Evolutionary conservation across 2,797 vertebrate species (phyloP), one percentile per base, ranked within the genome.

Genomic region (Pseudomugil gertrudae): DNA sequence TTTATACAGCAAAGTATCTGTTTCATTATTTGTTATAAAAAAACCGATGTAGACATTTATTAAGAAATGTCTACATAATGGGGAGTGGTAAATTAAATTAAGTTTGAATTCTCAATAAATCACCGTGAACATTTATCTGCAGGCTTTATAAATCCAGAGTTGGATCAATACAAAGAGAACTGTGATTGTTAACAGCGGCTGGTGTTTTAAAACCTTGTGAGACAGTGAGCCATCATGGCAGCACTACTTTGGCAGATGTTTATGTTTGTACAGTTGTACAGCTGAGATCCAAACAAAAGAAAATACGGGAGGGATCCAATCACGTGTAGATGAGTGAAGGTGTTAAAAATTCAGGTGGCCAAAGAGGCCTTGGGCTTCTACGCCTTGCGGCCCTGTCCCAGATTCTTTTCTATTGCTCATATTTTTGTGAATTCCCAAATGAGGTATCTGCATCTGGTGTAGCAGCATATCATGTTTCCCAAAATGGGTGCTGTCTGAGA

Each of bases 131-230:
- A 47, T 3, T 35, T 10, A 69, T 51, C n/a, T 61, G 36, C 21
- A 45, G 23, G 61, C 15, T 45, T 52, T 59, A n/a, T 60, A 40
- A 74, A 80, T 57, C 63, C 73, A 30, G 29, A 61, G 30, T 27
- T 57, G 33, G 43, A 14, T 55, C 24, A 48, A 24, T 55, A 2
- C 66, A 57, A 50, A 0, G 19, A 17, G 48, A 51, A 5, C 5
- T 5, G 1, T 24, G 10, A 24, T 50, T 51, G 14, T 24, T 17
- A 15, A 7, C 13, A 5, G 4, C 27, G 48, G 24, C 48, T 27
- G 24, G 11, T 48, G 15, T 51, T 51, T 51, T 51, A 15, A 51
- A 51, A 51, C 24, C 14, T 15, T 51, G 14, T 27, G 24, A 26
- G 48, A 24, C 24, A 3, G 5, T 26, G 10, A 26, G 23, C 21